phyloP scores from a whole-genome alignment of 2,888 invertebrate species.

The Ectemnius continuus region DNA sequence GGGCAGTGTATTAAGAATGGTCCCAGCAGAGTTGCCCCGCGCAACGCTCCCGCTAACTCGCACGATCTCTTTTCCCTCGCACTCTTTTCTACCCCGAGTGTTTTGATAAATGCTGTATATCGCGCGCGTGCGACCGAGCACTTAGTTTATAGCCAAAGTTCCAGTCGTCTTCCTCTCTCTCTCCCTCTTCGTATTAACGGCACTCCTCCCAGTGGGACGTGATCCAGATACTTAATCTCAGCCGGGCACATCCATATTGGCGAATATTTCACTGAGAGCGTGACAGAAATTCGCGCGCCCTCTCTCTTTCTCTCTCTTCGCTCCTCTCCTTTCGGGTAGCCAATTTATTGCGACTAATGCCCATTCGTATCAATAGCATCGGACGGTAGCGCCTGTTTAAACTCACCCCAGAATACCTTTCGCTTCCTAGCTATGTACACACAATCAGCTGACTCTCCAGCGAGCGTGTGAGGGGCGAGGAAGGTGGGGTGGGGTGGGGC shows the following conservation, averaged over 20 bases:
- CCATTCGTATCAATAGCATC: constrained; percentile 24
- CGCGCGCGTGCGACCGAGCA: constrained; percentile 20
- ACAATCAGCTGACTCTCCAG: no score
- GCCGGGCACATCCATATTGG: constrained; percentile 36
- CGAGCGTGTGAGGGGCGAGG: no score
- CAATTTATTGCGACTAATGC: constrained; percentile 14
- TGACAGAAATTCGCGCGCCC: constrained; percentile 25
- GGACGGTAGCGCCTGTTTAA: constrained; percentile 3
- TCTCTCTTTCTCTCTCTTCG: no score
- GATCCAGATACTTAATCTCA: constrained; percentile 49
- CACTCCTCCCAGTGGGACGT: constrained; percentile 34
- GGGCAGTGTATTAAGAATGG: constrained; percentile 16
- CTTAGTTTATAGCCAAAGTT: constrained; percentile 48
- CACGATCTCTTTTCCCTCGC: no score
- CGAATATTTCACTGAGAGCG: constrained; percentile 43
- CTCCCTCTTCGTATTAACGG: constrained; percentile 33
- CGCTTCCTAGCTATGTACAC: no score
- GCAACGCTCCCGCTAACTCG: neutral
- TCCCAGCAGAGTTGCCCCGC: constrained; percentile 18
- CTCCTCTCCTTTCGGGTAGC: constrained; percentile 1
- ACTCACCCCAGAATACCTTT: no score
- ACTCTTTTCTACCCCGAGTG: constrained; percentile 21
- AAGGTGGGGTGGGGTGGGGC: no score
- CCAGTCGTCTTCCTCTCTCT: constrained; percentile 21
- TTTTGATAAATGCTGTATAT: constrained; percentile 44